Evolutionary conservation across 37 sponge, comb jelly and placozoan genomes (phyloP).

Genomic region (Chondrilla cf. caribensis): DNA sequence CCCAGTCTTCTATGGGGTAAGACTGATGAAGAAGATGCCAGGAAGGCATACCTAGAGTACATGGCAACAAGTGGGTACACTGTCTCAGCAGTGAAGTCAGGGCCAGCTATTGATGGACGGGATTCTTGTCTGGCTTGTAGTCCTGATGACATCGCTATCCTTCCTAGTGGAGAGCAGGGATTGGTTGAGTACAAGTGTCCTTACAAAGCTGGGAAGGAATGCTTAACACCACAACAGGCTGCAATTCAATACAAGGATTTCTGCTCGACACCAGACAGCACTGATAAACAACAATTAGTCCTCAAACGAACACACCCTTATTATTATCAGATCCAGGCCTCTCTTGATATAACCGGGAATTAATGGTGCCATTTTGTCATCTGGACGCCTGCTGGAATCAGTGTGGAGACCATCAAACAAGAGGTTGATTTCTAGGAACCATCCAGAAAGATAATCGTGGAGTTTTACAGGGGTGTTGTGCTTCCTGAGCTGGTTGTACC

Average conservation of each 20-base stretch:
- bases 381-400: not conserved
- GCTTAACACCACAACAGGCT: no score
- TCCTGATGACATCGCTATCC: not conserved
- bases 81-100: no score
- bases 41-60: not conserved
- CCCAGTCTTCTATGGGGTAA: not conserved
- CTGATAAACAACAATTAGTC: no score
- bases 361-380: constrained; percentile 12
- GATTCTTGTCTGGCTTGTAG: no score
- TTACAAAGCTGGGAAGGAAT: no score
- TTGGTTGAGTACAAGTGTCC: constrained; percentile 2
- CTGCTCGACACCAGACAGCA: no score
- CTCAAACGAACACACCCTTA: constrained; percentile 5
- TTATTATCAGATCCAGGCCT: not conserved
- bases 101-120: no score
- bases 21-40: constrained; percentile 14
- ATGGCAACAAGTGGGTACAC: not conserved
- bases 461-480: no score
- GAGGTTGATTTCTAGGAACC: no score
- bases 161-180: not conserved
- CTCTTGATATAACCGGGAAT: not conserved
- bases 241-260: no score
- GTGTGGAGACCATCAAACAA: not conserved
- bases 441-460: no score
- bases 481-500: no score